A percentile compares a stretch with the other conserved stretches of the same genome.
Evolutionary conservation across 2,797 vertebrate genomes (phyloP).

Genomic region (Darevskia nairensis): DNA sequence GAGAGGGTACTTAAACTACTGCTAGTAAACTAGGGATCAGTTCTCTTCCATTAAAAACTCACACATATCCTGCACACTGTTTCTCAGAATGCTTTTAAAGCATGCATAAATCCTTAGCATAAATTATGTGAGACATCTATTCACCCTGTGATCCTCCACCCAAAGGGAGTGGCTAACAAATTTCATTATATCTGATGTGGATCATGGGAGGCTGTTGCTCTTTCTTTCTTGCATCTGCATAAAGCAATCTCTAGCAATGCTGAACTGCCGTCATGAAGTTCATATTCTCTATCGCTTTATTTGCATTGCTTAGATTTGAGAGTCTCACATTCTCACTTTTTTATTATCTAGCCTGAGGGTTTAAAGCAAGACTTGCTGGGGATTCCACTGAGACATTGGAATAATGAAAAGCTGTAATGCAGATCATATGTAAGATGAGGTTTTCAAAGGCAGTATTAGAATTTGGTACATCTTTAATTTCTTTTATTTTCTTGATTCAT

Average conservation of each 20-base stretch:
- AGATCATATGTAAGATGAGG: not conserved
- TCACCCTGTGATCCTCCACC: not conserved
- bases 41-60: conserved; percentile 29
- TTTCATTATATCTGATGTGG: not conserved
- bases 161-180: conserved; percentile 12
- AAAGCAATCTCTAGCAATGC: not conserved
- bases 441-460: not conserved
- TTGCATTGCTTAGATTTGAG: conserved; percentile 28
- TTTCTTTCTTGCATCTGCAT: conserved; percentile 10
- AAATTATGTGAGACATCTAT: conserved; percentile 24
- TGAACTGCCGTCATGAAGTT: not conserved
- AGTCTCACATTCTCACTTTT: not conserved
- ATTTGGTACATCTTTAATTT: not conserved
- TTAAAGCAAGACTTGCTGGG: conserved; percentile 7
- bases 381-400: not conserved
- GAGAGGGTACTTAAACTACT: not conserved
- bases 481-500: not conserved
- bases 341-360: conserved; percentile 21
- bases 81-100: conserved; percentile 3
- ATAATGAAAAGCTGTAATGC: not conserved
- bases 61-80: not conserved
- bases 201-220: not conserved
- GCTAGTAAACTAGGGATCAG: conserved; percentile 6
- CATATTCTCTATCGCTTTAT: conserved; percentile 5
- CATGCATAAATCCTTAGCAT: conserved; percentile 16